A percentile compares a stretch with the other conserved stretches of the same genome.
These are phyloP conservation scores for Darevskia mixta DNA, from an alignment of 2,797 vertebrate species.

Conservation along the genomic window DNA sequence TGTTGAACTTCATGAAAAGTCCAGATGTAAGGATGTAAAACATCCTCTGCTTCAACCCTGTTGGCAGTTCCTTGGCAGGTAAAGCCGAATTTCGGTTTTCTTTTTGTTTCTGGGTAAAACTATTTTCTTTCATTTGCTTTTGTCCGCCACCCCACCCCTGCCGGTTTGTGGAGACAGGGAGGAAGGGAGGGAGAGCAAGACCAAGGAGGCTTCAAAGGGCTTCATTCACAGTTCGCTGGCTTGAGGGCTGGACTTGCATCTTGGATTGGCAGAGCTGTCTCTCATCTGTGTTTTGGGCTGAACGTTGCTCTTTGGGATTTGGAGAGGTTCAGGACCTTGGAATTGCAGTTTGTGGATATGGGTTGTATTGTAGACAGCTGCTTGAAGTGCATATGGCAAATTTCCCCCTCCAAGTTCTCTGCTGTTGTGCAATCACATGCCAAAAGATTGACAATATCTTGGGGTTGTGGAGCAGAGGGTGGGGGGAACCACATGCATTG, in stretches of 20 bases:
- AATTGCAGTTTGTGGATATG: rapidly evolving
- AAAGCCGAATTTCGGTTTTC: conserved; percentile 13
- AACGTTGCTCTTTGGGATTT: not conserved
- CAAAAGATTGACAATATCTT: not conserved
- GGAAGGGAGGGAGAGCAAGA: not conserved
- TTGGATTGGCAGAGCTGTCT: conserved; percentile 37
- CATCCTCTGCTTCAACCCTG: conserved; percentile 14
- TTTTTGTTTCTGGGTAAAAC: not conserved
- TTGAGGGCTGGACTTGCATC: conserved; percentile 28
- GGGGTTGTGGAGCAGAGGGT: not conserved
- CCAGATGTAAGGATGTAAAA: conserved; percentile 52
- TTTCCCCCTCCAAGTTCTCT: rapidly evolving
- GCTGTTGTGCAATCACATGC: rapidly evolving
- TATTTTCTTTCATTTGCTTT: conserved; percentile 30
- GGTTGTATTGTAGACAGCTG: not conserved
- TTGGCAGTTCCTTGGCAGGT: conserved; percentile 63
- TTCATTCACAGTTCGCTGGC: conserved; percentile 47
- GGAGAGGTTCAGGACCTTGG: not conserved
- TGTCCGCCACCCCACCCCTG: not conserved
- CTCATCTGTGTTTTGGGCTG: not conserved
- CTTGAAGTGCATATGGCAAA: not conserved
- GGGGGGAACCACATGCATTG: not conserved
- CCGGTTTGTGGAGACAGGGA: not conserved
- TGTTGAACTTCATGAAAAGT: conserved; percentile 66
- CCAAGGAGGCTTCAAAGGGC: not conserved